Conservation (phyloP, 2,113 vertebrate species). For the Typhlomys cinereus region DNA sequence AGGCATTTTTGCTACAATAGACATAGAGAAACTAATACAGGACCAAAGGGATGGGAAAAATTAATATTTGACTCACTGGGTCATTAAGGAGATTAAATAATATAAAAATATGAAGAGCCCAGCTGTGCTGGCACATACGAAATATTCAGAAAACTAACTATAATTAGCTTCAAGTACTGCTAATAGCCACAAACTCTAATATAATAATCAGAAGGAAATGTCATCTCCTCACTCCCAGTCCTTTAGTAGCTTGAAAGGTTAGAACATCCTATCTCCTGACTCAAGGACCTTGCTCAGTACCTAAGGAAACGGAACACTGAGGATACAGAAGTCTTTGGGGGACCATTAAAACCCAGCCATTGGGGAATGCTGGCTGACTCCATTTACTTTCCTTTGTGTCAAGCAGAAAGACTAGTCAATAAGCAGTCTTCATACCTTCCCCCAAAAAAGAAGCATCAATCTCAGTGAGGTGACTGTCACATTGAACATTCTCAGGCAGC, state of each 20-base stretch:
- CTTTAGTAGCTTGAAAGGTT: conserved; percentile 66
- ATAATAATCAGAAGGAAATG: conserved; percentile 74
- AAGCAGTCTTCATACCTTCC: conserved; percentile 45
- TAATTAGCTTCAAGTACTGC: neutral
- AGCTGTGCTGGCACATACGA: neutral
- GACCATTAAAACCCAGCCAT: conserved; percentile 50
- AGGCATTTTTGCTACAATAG: neutral
- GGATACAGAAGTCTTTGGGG: neutral
- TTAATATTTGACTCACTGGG: neutral
- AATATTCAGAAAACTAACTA: neutral
- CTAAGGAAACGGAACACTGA: conserved; percentile 32
- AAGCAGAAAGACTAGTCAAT: conserved; percentile 58
- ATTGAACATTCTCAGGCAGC: conserved; percentile 86
- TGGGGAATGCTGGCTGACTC: conserved; percentile 42
- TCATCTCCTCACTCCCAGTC: conserved; percentile 6
- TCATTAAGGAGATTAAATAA: neutral
- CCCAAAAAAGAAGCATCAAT: conserved; percentile 72
- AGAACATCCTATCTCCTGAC: conserved; percentile 48
- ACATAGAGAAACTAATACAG: neutral
- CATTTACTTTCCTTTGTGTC: conserved; percentile 63
- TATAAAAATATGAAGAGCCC: conserved; percentile 6
- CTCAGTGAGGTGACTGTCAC: conserved; percentile 84
- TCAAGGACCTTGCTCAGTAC: neutral
- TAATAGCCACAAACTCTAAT: conserved; percentile 28
- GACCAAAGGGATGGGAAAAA: neutral